Evolutionary conservation across 2,888 invertebrate species (phyloP), one percentile per base, ranked within the genome.

Genomic region (Tiphia femorata): DNA sequence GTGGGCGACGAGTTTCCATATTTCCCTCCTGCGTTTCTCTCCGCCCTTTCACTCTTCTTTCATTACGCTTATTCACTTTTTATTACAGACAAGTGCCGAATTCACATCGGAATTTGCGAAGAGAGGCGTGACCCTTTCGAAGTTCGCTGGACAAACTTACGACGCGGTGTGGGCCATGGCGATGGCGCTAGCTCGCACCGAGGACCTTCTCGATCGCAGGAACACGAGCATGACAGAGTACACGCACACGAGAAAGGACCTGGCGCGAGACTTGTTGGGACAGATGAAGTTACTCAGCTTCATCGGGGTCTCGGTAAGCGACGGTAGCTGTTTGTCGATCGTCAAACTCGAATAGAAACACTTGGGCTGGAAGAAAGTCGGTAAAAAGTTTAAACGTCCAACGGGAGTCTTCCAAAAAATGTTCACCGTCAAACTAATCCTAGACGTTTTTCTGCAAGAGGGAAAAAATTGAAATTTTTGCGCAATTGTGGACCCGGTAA

Each of bases 121-220:
- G 1, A 82, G 84, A 20, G 87, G 87, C 0, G 87, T 86, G 0
- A 76, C 86, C 1, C 84, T 90, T 2, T 91, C 91, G 0, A 87
- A 87, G 50, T 93, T 89, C 82, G 92, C 93, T 0, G 90, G 91
- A 0, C 92, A 94, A 76, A 91, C 94, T 0, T 96, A 95, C 80
- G 96, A 96, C 78, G 95, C 96, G 0, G 91, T 96, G 0, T 96
- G 96, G 96, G 91, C 95, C 0, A 93, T 95, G 71, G 95, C 95
- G 0, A 78, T 94, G 19, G 91, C 94, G 0, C 81, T 96, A 48
- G 86, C 88, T 56, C 88, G 87, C 55, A 88, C 91, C 0, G 89
- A 91, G 73, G 84, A 86, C 16, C 84, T 86, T 44, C 88, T 89
- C 86, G 85, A 77, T 67, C 75, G 72, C 47, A 80, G 77, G 29